Conservation (phyloP, 2,797 vertebrate genomes). For the Xyrichtys novacula region DNA sequence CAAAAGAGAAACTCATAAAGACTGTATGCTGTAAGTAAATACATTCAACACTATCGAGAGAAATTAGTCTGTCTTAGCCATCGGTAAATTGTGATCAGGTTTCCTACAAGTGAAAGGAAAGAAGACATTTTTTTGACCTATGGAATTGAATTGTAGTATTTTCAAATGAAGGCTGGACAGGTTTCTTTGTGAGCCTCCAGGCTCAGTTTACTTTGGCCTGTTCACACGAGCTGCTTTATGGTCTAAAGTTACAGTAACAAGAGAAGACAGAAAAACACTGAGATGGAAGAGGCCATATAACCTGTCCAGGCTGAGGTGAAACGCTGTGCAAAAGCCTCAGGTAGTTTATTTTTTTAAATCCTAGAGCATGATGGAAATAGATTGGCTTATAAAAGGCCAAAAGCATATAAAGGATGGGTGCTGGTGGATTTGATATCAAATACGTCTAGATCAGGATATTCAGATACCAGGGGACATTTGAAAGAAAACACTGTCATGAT, state of each 20-base stretch:
- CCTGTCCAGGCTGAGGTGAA: constrained; percentile 23
- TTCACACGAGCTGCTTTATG: constrained; percentile 25
- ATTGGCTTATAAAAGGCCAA: neutral
- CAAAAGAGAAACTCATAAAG: neutral
- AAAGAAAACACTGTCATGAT: no score
- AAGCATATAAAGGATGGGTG: neutral
- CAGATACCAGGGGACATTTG: no score
- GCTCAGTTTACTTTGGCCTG: constrained; percentile 61
- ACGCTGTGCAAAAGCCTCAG: neutral
- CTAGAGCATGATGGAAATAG: neutral
- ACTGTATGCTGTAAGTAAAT: neutral
- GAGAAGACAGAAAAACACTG: constrained; percentile 50
- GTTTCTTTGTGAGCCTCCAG: constrained; percentile 27
- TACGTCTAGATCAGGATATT: neutral
- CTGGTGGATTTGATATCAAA: no score
- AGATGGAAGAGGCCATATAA: constrained; percentile 50
- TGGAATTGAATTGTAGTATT: constrained; percentile 13
- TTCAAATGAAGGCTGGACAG: constrained; percentile 27
- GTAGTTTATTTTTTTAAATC: constrained; percentile 1
- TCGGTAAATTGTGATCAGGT: constrained; percentile 1
- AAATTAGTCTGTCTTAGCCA: neutral
- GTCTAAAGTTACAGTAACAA: constrained; percentile 70
- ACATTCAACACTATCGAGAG: neutral
- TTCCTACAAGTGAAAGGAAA: neutral
- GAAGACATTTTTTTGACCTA: neutral